Evolutionary conservation across 2,113 vertebrate species (phyloP).

Genomic region (Psilopsiagon aymara): DNA sequence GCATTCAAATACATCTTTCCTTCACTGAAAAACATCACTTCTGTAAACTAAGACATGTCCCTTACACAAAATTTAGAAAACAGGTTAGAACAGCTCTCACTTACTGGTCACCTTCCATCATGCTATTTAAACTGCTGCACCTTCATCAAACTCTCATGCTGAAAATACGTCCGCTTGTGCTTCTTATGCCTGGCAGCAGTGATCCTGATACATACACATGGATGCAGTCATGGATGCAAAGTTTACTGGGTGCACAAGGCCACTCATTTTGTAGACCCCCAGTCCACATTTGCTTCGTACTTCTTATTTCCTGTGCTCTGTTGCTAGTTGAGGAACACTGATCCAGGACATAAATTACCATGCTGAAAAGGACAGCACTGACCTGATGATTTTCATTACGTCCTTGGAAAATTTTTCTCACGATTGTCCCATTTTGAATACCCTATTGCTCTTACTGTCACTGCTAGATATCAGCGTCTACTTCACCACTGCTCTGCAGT

Average conservation of each 20-base stretch:
- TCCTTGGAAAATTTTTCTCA: not conserved
- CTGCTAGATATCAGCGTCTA: not conserved
- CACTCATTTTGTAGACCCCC: not conserved
- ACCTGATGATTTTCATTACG: not conserved
- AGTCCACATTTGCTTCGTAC: not conserved
- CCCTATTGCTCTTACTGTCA: not conserved
- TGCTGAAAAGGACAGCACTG: not conserved
- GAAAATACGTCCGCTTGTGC: not conserved
- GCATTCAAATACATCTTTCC: not conserved
- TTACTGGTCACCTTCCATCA: not conserved
- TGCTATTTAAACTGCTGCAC: not conserved
- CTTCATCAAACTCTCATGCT: not conserved
- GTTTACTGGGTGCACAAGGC: not conserved
- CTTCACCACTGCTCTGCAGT: not conserved
- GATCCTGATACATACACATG: rapidly evolving
- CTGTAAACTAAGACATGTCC: not conserved
- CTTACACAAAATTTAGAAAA: not conserved
- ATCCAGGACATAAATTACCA: not conserved
- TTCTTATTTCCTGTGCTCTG: not conserved
- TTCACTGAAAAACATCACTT: not conserved
- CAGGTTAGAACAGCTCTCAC: not conserved
- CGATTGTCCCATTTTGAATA: not conserved
- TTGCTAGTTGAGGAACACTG: not conserved
- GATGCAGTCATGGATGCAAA: not conserved
- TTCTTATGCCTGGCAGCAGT: not conserved